A percentile compares a stretch with the other conserved stretches of the same genome.
These are phyloP conservation scores for Eucriotettix oculatus DNA, from an alignment of 2,888 invertebrate species.

Conservation along the genomic window DNA sequence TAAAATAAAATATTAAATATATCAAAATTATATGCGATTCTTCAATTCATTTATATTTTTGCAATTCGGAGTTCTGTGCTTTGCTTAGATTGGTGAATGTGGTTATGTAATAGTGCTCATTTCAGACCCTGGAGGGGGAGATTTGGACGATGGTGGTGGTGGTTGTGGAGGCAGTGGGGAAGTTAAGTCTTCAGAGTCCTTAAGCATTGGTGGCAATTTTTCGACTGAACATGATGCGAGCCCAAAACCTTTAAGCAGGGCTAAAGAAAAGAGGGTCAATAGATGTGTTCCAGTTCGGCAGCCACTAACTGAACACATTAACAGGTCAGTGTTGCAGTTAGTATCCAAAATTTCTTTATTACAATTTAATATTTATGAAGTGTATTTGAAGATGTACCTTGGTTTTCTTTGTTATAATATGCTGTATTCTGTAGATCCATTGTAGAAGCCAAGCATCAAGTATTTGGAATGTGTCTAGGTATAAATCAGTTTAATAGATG, in stretches of 20 bases:
- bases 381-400: no score
- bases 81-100: background rate
- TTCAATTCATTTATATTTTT: no score
- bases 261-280: slow-evolving; percentile 27
- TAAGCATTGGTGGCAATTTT: slow-evolving; percentile 14
- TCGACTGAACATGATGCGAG: slow-evolving; percentile 25
- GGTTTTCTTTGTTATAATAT: no score
- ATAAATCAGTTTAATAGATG: no score
- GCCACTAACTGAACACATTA: slow-evolving; percentile 14
- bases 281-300: slow-evolving; percentile 14
- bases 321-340: slow-evolving; percentile 9
- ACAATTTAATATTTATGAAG: no score
- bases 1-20: no score
- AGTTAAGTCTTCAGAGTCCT: slow-evolving; percentile 11
- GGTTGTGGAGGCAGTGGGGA: slow-evolving; percentile 12
- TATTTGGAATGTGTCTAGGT: no score
- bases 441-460: no score
- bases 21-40: no score
- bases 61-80: no score
- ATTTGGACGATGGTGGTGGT: background rate
- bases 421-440: no score
- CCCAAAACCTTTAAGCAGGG: slow-evolving; percentile 25
- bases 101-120: background rate
- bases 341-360: background rate
- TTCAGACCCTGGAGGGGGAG: slow-evolving; percentile 7